Base-by-base conservation (phyloP, 2,113 vertebrate genomes). In the Raja brachyura region DNA sequence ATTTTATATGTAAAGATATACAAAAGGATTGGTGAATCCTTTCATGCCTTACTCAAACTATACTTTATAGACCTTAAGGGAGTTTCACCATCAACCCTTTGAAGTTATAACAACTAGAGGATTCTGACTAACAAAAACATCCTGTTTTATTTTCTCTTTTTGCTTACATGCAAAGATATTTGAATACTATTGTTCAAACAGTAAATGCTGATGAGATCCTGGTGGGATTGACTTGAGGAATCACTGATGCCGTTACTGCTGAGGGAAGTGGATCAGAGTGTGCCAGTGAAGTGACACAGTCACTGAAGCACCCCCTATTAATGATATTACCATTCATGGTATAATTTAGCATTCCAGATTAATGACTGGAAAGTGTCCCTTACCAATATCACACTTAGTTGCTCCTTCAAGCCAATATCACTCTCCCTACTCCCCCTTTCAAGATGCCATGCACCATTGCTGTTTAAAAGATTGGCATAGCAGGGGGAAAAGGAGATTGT, bases 1-100 rank as follows among this genome's bases (percentile, higher is more conserved):
- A 31, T 63, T 66, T n/a, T 61, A 88, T 88, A 31, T n/a, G n/a
- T 18, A 88, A 66, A 31, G 28, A 88, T 88, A 61, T 31, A 13
- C 83, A 63, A 33, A 63, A 88, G 9, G 11, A 63, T 59, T 63
- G n/a, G 83, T 63, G 59, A 88, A 18, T 14, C 83, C 83, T 88
- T 88, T 88, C 59, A 88, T 88, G n/a, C 61, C 83, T 88, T 28
- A n/a, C 61, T 86, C 83, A 86, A 86, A 86, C 59, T 63, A 28
- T 13, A 66, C n/a, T 63, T 88, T 28, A 31, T 3, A 31, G 59
- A 63, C 5, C 56, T 66, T 31, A 63, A 63, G 83, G 83, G 83
- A 63, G 14, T 88, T 88, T 88, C 83, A 61, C 83, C 59, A 63
- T 88, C 83, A 66, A 63, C 14, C 11, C 6, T 88, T 63, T 63